These are phyloP conservation scores for Netelia melanura DNA, from an alignment of 2,888 invertebrate species.

Conservation along the genomic window DNA sequence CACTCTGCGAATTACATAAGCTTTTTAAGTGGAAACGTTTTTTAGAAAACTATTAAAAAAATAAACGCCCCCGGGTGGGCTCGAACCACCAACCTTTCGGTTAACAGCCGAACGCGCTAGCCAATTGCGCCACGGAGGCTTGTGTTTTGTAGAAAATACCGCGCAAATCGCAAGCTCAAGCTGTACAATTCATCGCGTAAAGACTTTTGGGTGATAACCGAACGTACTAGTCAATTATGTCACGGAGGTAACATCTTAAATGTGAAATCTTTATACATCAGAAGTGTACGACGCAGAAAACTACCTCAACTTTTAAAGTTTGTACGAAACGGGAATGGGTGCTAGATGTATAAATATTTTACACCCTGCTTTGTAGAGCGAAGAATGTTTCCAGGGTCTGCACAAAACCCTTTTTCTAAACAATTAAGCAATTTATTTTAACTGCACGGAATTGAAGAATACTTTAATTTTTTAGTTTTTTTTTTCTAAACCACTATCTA, in stretches of 20 bases:
- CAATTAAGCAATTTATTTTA: no score
- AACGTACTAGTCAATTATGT: conserved; percentile 99
- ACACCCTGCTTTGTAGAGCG: neutral
- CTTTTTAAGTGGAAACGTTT: neutral
- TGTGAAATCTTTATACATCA: neutral
- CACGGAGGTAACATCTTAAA: conserved; percentile 89
- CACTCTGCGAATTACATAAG: no score
- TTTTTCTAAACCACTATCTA: neutral
- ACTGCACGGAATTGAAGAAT: no score
- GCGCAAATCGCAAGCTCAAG: no score
- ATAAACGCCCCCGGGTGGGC: conserved; percentile 95
- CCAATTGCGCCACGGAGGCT: conserved; percentile 97
- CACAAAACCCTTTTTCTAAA: no score
- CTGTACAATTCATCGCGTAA: no score
- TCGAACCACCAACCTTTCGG: conserved; percentile 99
- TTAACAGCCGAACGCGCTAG: conserved; percentile 99
- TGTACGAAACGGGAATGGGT: neutral
- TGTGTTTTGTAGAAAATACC: no score
- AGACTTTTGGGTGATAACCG: conserved; percentile 90
- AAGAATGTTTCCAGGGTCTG: no score
- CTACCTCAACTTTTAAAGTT: conserved; percentile 17
- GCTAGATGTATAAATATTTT: neutral
- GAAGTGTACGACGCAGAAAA: neutral
- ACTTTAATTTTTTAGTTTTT: no score
- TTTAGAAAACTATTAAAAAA: conserved; percentile 79